Percentiles rank a stretch among this genome's conserved stretches.
Evolutionary conservation across 2,113 vertebrate genomes (phyloP).

Genomic region (Colistium nudipinnis): DNA sequence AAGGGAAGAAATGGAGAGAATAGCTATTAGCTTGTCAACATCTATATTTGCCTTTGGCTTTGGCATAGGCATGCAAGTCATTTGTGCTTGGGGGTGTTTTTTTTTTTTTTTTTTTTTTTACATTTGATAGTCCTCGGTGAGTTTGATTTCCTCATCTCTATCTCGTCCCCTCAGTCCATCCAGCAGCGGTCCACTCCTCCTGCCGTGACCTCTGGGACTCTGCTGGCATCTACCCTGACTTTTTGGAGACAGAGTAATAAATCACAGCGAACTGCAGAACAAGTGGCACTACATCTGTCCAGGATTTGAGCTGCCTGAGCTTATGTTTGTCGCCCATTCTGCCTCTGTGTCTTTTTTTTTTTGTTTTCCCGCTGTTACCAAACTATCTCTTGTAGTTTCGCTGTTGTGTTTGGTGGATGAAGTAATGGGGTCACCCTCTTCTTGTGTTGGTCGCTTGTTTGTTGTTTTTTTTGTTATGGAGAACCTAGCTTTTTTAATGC

Average conservation of each 20-base stretch:
- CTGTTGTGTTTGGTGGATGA: constrained; percentile 10
- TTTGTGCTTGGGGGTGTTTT: constrained; percentile 22
- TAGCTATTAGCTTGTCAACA: not conserved
- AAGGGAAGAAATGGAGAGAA: constrained; percentile 6
- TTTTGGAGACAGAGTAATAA: constrained; percentile 47
- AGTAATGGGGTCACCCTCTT: constrained; percentile 7
- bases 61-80: constrained; percentile 28
- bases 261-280: constrained; percentile 56
- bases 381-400: constrained; percentile 7
- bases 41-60: constrained; percentile 31
- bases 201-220: constrained; percentile 41
- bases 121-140: constrained; percentile 43
- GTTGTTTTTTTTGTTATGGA: too few relatives aligned
- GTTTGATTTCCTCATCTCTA: constrained; percentile 30
- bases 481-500: not conserved
- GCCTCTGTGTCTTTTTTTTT: constrained; percentile 3
- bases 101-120: too few relatives aligned
- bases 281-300: constrained; percentile 48
- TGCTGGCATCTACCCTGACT: constrained; percentile 48
- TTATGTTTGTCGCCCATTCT: constrained; percentile 21
- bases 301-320: constrained; percentile 17
- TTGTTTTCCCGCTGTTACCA: not conserved
- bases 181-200: not conserved
- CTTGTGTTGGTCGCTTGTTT: not conserved
- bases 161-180: constrained; percentile 24